Evolutionary conservation across 1,140 invertebrate species (phyloP), one percentile per base, ranked within the genome.

Genomic region (Trachelipus rathkii): DNA sequence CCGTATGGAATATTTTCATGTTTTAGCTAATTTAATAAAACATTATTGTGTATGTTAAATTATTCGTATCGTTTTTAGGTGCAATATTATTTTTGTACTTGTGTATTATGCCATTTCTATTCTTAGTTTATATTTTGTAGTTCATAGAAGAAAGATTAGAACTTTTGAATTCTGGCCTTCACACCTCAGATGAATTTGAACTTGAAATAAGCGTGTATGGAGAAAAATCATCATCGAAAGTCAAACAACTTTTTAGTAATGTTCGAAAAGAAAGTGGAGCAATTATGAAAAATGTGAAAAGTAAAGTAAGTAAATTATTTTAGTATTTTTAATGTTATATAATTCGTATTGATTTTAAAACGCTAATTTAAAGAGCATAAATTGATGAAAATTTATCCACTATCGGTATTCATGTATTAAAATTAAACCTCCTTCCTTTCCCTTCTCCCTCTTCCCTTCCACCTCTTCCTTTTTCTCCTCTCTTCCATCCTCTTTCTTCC

Each of bases 141-240:
- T 98, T 98, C 86, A 95, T 97, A 81, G 94, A 96, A 83, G 94
- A 95, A 85, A 87, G 95, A 82, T 86, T 97, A 79, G 91, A 94
- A 78, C 90, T 95, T 87, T 87, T 97, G 46, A 96, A 96, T 86
- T 90, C 91, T 33, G 95, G 95, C 8, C 78, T 91, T 60, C 93
- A 94, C 0, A 95, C 95, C 83, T 92, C 91, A n/a, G 95, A 98
- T 85, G 92, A 96, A 83, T 97, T 97, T 86, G 95, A 98, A 86
- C 88, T 92, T 84, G 95, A 97, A 85, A 92, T 92, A 19, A 93
- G 91, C 80, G 88, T 90, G 73, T 93, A 94, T 84, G 92, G 92
- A 0, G 94, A 95, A 75, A 94, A 94, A 84, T 89, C 90, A 44
- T 89, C 89, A 82, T 89, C 89, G 66, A 92, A 91, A 86, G 91